Evolutionary conservation across 2,113 vertebrate genomes (phyloP), one percentile per base, ranked within the genome.

Genomic region (Melanotaenia duboulayi): DNA sequence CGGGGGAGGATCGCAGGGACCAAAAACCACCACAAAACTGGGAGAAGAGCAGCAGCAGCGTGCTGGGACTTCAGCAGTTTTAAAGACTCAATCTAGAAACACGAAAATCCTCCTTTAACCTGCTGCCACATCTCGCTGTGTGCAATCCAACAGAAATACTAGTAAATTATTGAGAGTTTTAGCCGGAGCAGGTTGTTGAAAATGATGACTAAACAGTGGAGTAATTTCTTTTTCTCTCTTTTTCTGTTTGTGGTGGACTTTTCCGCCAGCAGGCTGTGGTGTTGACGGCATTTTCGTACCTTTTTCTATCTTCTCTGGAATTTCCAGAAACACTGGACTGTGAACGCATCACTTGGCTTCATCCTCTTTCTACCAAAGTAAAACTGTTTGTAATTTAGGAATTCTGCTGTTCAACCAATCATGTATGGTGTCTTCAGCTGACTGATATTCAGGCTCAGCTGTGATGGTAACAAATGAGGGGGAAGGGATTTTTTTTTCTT

Each of bases 121-220:
- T 68, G 85, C 82, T 48, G 81, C 50, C 92, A 84, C 74, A 4
- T 56, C 90, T 95, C 79, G 81, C 78, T 87, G 85, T 78, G 95
- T 95, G 95, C 95, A 94, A 93, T 94, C 44, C 60, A 71, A 50
- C 59, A 89, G 82, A 83, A 83, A 91, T 82, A 91, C 84, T 66
- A 71, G 50, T 85, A 82, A 85, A 63, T 83, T 79, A 93, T 90
- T 89, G 82, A 86, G 72, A 91, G 87, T 82, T 80, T 91, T 85
- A 85, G 74, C 65, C 91, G 78, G 55, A 80, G 87, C 78, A 86
- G 91, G 82, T 79, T 76, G 64, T 57, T 50, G 63, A 71, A 72
- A 11, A 72, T 72, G 59, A 56, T 58, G 19, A 3, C 10, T 25
- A 64, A 66, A 58, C 40, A 13, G 42, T 6, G 13, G 65, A 54